Conservation (phyloP, 1,140 invertebrate species). For the Ceratitis capitata region DNA sequence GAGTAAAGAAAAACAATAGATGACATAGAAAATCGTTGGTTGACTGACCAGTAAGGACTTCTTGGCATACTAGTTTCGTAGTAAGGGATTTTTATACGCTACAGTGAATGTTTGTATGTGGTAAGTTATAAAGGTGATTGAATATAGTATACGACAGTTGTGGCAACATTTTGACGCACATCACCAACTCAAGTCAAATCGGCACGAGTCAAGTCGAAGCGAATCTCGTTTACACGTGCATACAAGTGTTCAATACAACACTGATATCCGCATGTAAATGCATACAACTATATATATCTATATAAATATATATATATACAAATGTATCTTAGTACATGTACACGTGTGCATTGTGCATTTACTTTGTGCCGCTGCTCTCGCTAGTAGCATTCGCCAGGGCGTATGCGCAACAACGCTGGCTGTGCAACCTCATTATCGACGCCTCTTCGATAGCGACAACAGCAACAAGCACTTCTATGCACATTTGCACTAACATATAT, state of each 20-base stretch:
- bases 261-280: not conserved
- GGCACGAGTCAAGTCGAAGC: not conserved
- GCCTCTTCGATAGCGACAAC: not conserved
- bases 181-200: not conserved
- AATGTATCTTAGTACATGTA: not conserved
- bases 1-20: too few species aligned
- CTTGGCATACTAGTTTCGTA: too few species aligned
- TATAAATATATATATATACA: not conserved
- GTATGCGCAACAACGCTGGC: not conserved
- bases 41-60: too few species aligned
- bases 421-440: constrained; percentile 28
- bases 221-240: not conserved
- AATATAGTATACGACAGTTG: not conserved
- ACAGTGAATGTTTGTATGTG: not conserved
- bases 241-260: not conserved
- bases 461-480: not conserved
- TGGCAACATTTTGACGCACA: not conserved
- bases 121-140: not conserved
- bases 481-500: not conserved
- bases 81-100: too few species aligned
- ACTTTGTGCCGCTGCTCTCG: not conserved
- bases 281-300: not conserved
- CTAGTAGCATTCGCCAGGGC: too few species aligned
- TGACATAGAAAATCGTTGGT: too few species aligned
- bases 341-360: not conserved